Percentiles rank a stretch among this genome's conserved stretches.
Evolutionary conservation across 2,113 vertebrate genomes (phyloP).

Genomic region (Calypte anna): DNA sequence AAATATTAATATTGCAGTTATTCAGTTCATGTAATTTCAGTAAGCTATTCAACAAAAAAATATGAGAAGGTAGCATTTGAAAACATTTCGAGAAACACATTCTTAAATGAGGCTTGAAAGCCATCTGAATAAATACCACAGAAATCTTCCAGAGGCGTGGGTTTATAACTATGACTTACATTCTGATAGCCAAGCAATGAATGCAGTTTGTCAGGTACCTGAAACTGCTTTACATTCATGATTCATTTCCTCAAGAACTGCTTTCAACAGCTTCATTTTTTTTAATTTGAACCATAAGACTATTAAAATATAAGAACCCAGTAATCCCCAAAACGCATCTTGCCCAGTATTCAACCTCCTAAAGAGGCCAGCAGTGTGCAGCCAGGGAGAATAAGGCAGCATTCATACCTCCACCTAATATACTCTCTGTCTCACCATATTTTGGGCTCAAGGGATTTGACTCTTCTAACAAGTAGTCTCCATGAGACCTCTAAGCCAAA

Average conservation of each 20-base stretch:
- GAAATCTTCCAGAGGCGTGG: background rate
- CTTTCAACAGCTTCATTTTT: background rate
- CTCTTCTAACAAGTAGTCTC: background rate
- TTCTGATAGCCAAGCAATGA: slow-evolving; percentile 18
- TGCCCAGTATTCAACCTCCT: background rate
- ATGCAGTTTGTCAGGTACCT: background rate
- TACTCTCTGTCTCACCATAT: background rate
- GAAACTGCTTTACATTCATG: slow-evolving; percentile 1
- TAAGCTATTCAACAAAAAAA: background rate
- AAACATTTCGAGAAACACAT: background rate
- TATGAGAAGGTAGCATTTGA: background rate
- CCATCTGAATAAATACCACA: background rate
- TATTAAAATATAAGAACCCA: background rate
- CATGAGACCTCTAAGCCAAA: background rate
- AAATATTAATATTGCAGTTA: background rate
- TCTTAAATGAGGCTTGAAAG: background rate
- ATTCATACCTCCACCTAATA: background rate
- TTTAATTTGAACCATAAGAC: background rate
- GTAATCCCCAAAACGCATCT: background rate
- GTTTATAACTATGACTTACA: slow-evolving; percentile 1
- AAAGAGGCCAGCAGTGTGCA: background rate
- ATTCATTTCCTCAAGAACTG: slow-evolving; percentile 21
- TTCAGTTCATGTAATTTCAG: background rate
- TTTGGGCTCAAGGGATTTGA: background rate
- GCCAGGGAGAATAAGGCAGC: background rate